A percentile compares a stretch with the other conserved stretches of the same genome.
These are phyloP conservation scores for Allophyes oxyacanthae DNA, from an alignment of 2,888 invertebrate genomes.

Conservation along the genomic window DNA sequence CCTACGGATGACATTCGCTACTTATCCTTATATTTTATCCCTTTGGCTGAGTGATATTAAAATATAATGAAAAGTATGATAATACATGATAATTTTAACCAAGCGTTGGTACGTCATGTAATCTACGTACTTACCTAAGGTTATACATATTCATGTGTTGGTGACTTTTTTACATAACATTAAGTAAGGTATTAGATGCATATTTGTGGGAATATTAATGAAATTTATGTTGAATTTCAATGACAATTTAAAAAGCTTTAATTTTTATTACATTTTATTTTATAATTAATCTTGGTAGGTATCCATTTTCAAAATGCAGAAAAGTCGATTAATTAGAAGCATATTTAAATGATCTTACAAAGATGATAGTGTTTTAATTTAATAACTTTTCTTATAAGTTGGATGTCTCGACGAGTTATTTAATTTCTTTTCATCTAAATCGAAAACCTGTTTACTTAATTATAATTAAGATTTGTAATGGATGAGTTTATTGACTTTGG, in stretches of 20 bases:
- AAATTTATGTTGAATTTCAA: no score
- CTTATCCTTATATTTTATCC: conserved; percentile 33
- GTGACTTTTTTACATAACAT: neutral
- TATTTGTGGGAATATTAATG: no score
- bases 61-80: conserved; percentile 16
- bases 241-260: no score
- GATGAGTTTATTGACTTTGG: conserved; percentile 59
- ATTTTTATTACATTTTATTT: no score
- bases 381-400: conserved; percentile 14
- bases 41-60: conserved; percentile 24
- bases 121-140: neutral
- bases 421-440: conserved; percentile 44
- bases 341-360: neutral
- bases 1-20: conserved; percentile 48
- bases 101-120: conserved; percentile 12
- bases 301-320: no score
- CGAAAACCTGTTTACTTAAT: conserved; percentile 54
- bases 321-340: no score
- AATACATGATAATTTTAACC: conserved; percentile 18
- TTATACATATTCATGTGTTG: conserved; percentile 21
- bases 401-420: conserved; percentile 20
- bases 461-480: conserved; percentile 49
- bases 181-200: no score
- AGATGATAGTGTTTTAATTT: conserved; percentile 13
- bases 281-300: no score